Evolutionary conservation across 2,797 vertebrate species (phyloP), one percentile per base, ranked within the genome.

Genomic region (Orestias chungarensis): DNA sequence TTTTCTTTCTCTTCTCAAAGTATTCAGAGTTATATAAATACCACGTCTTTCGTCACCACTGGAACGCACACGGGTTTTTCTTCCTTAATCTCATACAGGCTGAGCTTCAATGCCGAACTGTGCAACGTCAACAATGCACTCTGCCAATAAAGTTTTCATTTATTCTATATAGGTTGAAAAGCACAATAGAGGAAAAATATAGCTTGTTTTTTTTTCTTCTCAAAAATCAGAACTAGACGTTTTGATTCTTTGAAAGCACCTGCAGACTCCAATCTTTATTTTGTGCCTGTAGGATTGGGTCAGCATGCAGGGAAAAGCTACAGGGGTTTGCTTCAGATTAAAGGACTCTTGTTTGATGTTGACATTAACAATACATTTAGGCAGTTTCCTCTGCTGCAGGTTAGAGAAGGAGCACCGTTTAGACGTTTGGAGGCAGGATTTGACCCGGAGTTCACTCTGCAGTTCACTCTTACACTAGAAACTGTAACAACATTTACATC

Each of bases 291-390:
- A 46, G 18, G 74, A 35, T 7, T 25, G 54, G 25, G n/a, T 31
- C 49, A 69, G 73, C 38, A 17, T 43, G 27, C 59, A 43, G 64
- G 27, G 23, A 55, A 38, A 67, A 38, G 50, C 54, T 72, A 40
- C 67, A 66, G 62, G 57, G 62, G n/a, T 73, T 3, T 71, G 55
- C 75, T 86, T 75, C 8, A 70, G 71, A 87, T 80, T 73, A 74
- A 84, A 86, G 76, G 67, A 84, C 82, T 72, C 42, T 61, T 38
- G 70, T 71, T 79, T 71, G 74, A 73, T 79, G 64, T 87, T 86
- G 75, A 88, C 82, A 85, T 88, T 86, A 87, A 77, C 81, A 83
- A 83, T 78, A 70, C 75, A 72, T 87, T 86, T 78, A 71, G 64
- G 47, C 76, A 27, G 67, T 66, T 61, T 81, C 75, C 76, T 15